Base-by-base conservation (phyloP, 1,140 invertebrate species). In the Trichogramma pretiosum region DNA sequence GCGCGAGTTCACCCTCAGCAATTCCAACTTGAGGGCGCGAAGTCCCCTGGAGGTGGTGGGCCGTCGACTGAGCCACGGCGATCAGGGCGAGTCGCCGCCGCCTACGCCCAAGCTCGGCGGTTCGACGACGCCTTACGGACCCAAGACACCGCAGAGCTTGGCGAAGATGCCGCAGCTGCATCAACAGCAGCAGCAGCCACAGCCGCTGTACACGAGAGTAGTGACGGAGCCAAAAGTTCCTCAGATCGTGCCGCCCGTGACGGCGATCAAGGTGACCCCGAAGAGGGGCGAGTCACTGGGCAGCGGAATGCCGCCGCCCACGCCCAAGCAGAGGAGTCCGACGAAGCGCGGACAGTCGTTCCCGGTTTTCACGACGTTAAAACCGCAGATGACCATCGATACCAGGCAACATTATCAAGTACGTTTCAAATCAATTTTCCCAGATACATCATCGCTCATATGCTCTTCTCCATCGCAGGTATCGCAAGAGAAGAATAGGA, bases 321-420 rank as follows among this genome's bases (percentile, higher is more conserved):
- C 68, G 0, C 56, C 58, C 35, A 61, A 68, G n/a, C 59, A 60
- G 1, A 58, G 68, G 3, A 72, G 70, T 41, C 68, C 70, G 0
- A 66, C 70, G 3, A 72, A 70, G 44, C 57, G 70, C 0, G 70
- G 70, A 1, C 70, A 71, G 33, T 72, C 70, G 0, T 72, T 71
- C 41, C 70, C 70, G 1, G 68, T 65, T 0, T 72, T 71, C 37
- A 64, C 68, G 1, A 72, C 68, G 5, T 0, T 36, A n/a, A n/a
- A n/a, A n/a, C n/a, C 64, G 0, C 57, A 65, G 18, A 56, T 57
- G 11, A 42, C 57, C 0, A 48, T 41, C 21, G 46, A 62, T 14
- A 14, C 30, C 7, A 32, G 28, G 9, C 48, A 50, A 13, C 42
- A 50, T 24, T 50, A 50, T 28, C 48, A 45, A 23, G 48, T 40